A percentile compares a stretch with the other conserved stretches of the same genome.
Evolutionary conservation across 2,888 invertebrate genomes (phyloP).

Genomic region (Coecobrya sp.): DNA sequence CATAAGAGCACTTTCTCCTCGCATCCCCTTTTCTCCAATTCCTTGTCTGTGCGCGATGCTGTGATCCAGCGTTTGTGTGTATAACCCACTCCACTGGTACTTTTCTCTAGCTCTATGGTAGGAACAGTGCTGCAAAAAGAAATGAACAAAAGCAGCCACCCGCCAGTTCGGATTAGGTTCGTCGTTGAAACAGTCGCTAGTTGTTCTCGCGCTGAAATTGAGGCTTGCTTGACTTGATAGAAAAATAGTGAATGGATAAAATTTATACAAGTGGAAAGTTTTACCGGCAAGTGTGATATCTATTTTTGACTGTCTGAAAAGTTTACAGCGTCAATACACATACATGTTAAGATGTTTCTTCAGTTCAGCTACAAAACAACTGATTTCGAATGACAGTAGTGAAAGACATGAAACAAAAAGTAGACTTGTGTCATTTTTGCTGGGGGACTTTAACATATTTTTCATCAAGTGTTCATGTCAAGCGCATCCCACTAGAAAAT

Average conservation of each 20-base stretch:
- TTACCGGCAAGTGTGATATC: constrained; percentile 48
- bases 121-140: constrained; percentile 50
- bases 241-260: constrained; percentile 10
- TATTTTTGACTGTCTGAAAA: constrained; percentile 48
- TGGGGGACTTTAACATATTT: constrained; percentile 28
- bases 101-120: neutral
- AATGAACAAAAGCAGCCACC: constrained; percentile 53
- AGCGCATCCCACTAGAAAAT: constrained; percentile 23
- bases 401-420: constrained; percentile 1
- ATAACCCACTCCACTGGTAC: neutral
- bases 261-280: constrained; percentile 35
- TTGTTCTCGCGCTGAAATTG: constrained; percentile 12
- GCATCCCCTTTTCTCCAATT: too few species aligned
- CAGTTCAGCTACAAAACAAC: constrained; percentile 25
- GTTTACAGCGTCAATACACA: neutral
- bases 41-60: too few species aligned
- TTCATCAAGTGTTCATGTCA: constrained; percentile 51
- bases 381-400: neutral
- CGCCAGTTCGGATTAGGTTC: constrained; percentile 75
- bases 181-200: constrained; percentile 61
- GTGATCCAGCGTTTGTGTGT: neutral
- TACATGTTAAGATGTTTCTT: neutral
- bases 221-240: neutral
- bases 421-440: constrained; percentile 19
- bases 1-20: too few species aligned